A percentile compares a stretch with the other conserved stretches of the same genome.
phyloP scores from a whole-genome alignment of 2,888 invertebrate genomes.

The Acheta domesticus region DNA sequence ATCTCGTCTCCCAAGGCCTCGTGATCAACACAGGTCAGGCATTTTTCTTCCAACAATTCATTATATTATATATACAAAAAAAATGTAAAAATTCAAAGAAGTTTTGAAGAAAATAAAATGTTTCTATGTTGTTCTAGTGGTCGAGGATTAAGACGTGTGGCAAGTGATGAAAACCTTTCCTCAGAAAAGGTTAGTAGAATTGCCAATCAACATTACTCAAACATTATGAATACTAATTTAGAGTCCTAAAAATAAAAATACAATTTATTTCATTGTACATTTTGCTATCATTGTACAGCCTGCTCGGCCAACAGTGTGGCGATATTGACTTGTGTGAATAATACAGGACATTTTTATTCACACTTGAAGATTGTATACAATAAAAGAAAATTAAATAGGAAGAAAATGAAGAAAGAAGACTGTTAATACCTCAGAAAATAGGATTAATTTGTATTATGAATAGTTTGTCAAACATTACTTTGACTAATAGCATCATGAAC shows the following conservation, averaged over 20 bases:
- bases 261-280: too few relatives aligned
- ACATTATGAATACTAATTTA: too few relatives aligned
- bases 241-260: too few relatives aligned
- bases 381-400: too few relatives aligned
- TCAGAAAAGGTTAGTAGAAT: not conserved
- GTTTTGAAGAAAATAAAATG: not conserved
- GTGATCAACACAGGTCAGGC: not conserved
- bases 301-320: not conserved
- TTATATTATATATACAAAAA: not conserved
- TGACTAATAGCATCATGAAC: too few relatives aligned
- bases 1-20: not conserved
- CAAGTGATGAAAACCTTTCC: conserved; percentile 29
- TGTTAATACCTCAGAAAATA: too few relatives aligned
- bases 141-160: conserved; percentile 22
- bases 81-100: not conserved
- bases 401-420: too few relatives aligned
- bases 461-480: too few relatives aligned
- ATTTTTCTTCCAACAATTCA: not conserved
- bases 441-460: too few relatives aligned
- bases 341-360: not conserved
- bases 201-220: too few relatives aligned
- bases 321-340: not conserved
- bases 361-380: not conserved
- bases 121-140: not conserved
- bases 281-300: not conserved